Base-by-base conservation (phyloP, 2,888 invertebrate genomes). In the Athalia cordata region DNA sequence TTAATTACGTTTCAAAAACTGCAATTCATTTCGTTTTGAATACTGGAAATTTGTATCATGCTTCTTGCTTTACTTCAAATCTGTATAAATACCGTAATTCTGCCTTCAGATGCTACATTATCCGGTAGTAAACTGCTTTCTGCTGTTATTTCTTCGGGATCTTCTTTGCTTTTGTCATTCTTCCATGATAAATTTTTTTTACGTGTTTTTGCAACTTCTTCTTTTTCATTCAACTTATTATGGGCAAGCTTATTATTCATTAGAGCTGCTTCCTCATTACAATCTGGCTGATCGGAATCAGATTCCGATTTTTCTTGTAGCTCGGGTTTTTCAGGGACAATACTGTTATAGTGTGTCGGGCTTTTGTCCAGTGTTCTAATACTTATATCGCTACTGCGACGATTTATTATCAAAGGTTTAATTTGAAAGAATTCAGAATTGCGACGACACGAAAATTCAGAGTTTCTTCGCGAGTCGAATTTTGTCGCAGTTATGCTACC, bases 131-230 rank as follows among this genome's bases (percentile, higher is more conserved):
- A 83, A 59, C 87, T 90, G 43, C 90, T 89, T 79, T 90, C 90
- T 3, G 90, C 90, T 3, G 90, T 90, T 7, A 89, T 89, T 59
- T 90, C 89, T 79, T 90, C 90, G 1, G 82, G 79, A 43, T 86
- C 86, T 68, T 86, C 86, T 50, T 84, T 86, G 49, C 82, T 85
- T 57, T 85, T 86, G 15, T 88, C 88, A 50, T 82, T 86, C 77
- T 90, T 90, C 91, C 91, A 91, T 0, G 91, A 89, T 29, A 91
- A 81, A 74, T 89, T 91, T 79, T 91, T 91, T 82, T 91, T 91
- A 4, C 87, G 83, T 11, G 70, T 61, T 78, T 85, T 87, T 3
- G 80, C 72, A 59, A 86, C 85, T n/a, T 86, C 84, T 0, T 83
- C 83, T 62, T 86, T 86, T 3, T 82, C 82, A 52, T 83, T 85